Percentiles rank a stretch among this genome's conserved stretches.
These are phyloP conservation scores for Engraulis encrasicolus DNA, from an alignment of 2,113 vertebrate genomes.

Conservation along the genomic window DNA sequence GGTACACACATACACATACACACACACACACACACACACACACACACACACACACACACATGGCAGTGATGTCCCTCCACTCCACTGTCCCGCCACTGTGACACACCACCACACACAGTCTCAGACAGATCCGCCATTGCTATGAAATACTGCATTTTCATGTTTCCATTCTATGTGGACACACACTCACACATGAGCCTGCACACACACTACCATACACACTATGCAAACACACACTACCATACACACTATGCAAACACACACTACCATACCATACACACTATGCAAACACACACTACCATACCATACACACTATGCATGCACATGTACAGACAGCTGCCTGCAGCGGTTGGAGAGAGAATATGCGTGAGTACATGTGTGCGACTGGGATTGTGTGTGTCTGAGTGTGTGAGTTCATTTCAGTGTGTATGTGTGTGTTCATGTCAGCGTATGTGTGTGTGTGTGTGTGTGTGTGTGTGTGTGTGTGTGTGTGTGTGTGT, in stretches of 20 bases:
- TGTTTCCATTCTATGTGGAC: no score
- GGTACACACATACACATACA: no score
- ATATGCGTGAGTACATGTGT: conserved; percentile 33
- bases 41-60: not conserved
- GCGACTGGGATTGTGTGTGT: conserved; percentile 35
- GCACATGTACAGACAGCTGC: not conserved
- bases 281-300: no score
- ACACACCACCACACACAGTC: no score
- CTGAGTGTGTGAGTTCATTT: not conserved
- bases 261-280: no score
- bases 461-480: conserved; percentile 17
- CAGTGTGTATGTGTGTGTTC: conserved; percentile 19
- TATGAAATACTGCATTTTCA: no score
- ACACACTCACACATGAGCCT: not conserved
- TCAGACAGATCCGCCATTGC: no score
- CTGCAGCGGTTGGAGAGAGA: not conserved
- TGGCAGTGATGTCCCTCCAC: no score
- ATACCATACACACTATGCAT: not conserved
- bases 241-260: not conserved
- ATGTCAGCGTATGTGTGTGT: not conserved
- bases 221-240: not conserved
- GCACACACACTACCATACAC: not conserved
- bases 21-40: no score
- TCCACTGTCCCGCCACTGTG: no score
- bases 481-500: conserved; percentile 26